phyloP scores from a whole-genome alignment of 1,140 invertebrate species.

The Batillaria attramentaria region DNA sequence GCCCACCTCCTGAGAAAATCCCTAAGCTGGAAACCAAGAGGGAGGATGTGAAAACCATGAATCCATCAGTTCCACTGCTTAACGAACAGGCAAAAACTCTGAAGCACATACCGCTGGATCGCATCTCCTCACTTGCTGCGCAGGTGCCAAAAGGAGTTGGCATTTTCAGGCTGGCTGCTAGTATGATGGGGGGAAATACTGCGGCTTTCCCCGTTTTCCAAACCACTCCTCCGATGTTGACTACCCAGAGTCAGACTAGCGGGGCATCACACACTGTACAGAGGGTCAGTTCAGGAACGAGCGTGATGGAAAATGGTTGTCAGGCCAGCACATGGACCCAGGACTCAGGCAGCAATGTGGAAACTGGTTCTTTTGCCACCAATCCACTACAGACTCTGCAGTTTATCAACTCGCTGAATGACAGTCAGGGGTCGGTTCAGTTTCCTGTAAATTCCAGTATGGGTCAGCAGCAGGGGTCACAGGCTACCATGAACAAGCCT shows the following conservation, averaged over 20 bases:
- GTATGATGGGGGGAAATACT: constrained; percentile 13
- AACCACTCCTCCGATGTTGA: too few relatives aligned
- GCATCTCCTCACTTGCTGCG: constrained; percentile 5
- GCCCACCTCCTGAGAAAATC: too few relatives aligned
- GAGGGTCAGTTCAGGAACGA: too few relatives aligned
- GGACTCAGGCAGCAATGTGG: neutral
- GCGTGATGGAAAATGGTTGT: neutral
- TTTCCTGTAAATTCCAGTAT: neutral
- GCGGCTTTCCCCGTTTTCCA: too few relatives aligned
- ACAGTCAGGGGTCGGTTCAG: neutral
- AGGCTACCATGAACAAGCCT: neutral
- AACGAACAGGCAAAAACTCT: too few relatives aligned
- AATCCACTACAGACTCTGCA: constrained; percentile 15
- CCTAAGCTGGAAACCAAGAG: too few relatives aligned
- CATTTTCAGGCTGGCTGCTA: constrained; percentile 29
- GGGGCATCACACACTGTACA: too few relatives aligned
- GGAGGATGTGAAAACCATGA: too few relatives aligned
- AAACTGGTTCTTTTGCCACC: neutral
- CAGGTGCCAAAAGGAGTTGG: constrained; percentile 23
- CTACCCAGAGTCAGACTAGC: too few relatives aligned
- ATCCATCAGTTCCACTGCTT: too few relatives aligned
- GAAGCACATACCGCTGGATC: too few relatives aligned
- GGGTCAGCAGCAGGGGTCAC: neutral
- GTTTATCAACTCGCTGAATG: constrained; percentile 17
- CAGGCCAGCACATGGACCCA: constrained; percentile 12